Percentiles rank a stretch among this genome's conserved stretches.
These are phyloP conservation scores for Delphinus delphis DNA, from an alignment of 2,113 vertebrate species.

Conservation along the genomic window DNA sequence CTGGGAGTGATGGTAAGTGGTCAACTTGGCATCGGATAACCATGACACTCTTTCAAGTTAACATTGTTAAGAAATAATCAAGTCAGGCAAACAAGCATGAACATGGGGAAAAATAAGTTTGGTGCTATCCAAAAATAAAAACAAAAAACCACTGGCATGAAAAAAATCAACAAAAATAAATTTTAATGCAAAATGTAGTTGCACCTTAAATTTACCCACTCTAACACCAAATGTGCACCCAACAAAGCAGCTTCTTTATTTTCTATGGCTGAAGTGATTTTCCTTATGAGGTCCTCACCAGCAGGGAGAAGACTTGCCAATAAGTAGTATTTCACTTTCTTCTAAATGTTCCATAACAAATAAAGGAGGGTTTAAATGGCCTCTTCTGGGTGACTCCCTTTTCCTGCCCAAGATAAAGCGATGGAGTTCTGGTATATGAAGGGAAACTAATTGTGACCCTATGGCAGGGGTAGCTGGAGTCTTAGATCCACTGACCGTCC, in stretches of 20 bases:
- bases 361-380: neutral
- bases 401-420: neutral
- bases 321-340: neutral
- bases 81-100: neutral
- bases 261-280: neutral
- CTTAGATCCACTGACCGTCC: neutral
- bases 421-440: neutral
- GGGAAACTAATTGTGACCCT: neutral
- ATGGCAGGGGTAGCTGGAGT: too few species aligned
- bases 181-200: slow-evolving; percentile 7
- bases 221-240: neutral
- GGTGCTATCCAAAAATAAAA: neutral
- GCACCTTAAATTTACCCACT: neutral
- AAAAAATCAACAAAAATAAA: slow-evolving; percentile 41
- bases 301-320: neutral
- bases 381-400: neutral
- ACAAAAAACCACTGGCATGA: neutral
- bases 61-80: neutral
- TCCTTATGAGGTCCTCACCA: neutral
- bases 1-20: neutral
- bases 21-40: neutral
- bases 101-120: neutral
- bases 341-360: neutral
- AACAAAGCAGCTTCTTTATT: neutral
- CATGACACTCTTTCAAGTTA: neutral